Base-by-base conservation (phyloP, 1,140 invertebrate genomes). In the Hormaphis cornu region DNA sequence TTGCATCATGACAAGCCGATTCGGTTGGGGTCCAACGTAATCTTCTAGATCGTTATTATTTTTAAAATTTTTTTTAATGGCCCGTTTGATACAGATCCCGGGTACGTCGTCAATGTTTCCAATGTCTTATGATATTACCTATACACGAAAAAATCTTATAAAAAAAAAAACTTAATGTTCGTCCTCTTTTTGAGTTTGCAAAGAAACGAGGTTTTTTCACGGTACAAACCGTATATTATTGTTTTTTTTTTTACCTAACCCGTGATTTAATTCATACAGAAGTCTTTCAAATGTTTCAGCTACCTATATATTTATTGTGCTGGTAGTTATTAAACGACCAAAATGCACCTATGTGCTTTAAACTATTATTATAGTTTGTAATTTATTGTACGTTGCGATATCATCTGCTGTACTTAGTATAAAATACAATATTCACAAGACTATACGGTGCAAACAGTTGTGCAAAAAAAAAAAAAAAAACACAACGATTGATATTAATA, bases 201-300 rank as follows among this genome's bases (percentile, higher is more conserved):
- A 58, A 37, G 20, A 16, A 40, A 58, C 18, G 6, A 40, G 20
- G 40, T 37, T 6, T 37, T 37, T 56, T 56, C 16, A 35, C 14
- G 22, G n/a, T 58, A 40, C 35, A 33, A 5, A 54, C 24, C 7
- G 26, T 52, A 54, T 54, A n/a, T n/a, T n/a, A n/a, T n/a, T n/a
- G n/a, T n/a, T n/a, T n/a, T n/a, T n/a, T n/a, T n/a, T n/a, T n/a
- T n/a, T 24, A 1, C 22, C 35, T 58, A 33, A 56, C 18, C 30
- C 24, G 33, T 35, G 40, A 58, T 58, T 58, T 58, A 58, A 58
- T 58, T 20, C 22, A 35, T 58, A 58, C 54, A 58, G 54, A 58
- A 58, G 54, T 58, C 52, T 58, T 40, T 54, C 40, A 8, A 5
- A 30, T 53, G 26, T 33, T 6, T 28, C 8, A 16, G 48, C 6